Conservation (phyloP, 2,888 invertebrate genomes). For the Noctua comes region DNA sequence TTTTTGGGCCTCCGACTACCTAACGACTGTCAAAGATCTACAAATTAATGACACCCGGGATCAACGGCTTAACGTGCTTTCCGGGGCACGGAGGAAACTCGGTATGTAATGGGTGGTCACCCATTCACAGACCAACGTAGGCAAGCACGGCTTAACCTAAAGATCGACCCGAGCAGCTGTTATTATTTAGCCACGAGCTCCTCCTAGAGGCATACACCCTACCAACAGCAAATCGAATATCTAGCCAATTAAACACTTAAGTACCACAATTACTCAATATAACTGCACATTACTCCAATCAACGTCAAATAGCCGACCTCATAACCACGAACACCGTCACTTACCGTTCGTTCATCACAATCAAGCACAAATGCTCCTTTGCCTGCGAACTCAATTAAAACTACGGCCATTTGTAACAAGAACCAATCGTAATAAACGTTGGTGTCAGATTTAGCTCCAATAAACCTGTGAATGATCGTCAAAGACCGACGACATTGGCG, state of each 20-base stretch:
- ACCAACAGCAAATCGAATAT: neutral
- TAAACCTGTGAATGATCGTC: slow-evolving; percentile 66
- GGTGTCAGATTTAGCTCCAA: slow-evolving; percentile 63
- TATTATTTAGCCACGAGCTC: too few species aligned
- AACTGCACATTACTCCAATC: slow-evolving; percentile 21
- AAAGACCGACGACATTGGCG: slow-evolving; percentile 68
- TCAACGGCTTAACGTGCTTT: too few species aligned
- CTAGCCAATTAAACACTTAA: slow-evolving; percentile 8
- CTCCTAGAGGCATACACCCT: too few species aligned
- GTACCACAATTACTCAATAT: slow-evolving; percentile 10
- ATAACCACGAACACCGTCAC: slow-evolving; percentile 60
- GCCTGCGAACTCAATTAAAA: slow-evolving; percentile 82
- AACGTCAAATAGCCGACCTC: slow-evolving; percentile 46
- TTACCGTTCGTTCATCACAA: slow-evolving; percentile 69
- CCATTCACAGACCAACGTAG: too few species aligned
- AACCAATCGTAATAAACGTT: slow-evolving; percentile 70
- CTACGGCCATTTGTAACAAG: slow-evolving; percentile 78
- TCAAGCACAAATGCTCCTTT: slow-evolving; percentile 72
- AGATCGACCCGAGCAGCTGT: too few species aligned
- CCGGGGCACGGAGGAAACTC: too few species aligned
- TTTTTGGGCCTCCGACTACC: too few species aligned
- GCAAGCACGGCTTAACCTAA: too few species aligned
- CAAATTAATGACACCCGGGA: too few species aligned
- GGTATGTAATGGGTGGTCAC: too few species aligned
- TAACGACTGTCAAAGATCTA: too few species aligned